A percentile compares a stretch with the other conserved stretches of the same genome.
phyloP scores from a whole-genome alignment of 2,113 vertebrate species.

The Megaceryle maxima region DNA sequence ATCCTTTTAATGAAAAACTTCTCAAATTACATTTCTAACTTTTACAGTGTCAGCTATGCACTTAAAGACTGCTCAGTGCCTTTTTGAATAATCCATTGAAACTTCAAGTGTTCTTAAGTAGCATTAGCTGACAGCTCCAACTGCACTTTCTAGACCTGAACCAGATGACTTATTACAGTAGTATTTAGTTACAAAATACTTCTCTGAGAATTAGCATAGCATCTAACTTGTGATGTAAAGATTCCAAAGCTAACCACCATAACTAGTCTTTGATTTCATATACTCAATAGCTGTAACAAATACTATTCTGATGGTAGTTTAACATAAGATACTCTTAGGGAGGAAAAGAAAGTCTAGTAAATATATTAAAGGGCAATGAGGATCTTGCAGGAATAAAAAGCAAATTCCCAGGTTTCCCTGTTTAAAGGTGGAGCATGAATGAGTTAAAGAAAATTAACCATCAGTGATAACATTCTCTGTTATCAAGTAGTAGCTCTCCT shows the following conservation, averaged over 20 bases:
- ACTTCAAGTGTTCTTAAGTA: conserved; percentile 30
- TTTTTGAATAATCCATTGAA: conserved; percentile 37
- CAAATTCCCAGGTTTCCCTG: background rate
- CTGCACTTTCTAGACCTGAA: conserved; percentile 23
- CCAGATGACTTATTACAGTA: background rate
- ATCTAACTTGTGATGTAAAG: background rate
- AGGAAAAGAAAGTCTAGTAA: background rate
- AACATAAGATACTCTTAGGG: background rate
- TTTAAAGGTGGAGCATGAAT: background rate
- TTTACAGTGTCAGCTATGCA: background rate
- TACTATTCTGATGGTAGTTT: background rate
- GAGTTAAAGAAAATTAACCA: background rate
- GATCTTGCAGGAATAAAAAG: background rate
- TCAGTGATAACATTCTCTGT: background rate
- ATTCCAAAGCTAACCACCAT: background rate
- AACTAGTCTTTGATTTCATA: background rate
- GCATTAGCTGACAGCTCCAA: conserved; percentile 10
- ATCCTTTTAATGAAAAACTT: background rate
- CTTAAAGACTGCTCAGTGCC: background rate
- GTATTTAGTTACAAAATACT: background rate
- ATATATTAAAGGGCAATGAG: background rate
- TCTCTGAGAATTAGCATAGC: background rate
- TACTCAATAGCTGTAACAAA: background rate
- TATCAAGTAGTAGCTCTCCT: background rate
- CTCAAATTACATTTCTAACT: conserved; percentile 24